Base-by-base conservation (phyloP, 1,140 invertebrate species). In the Heliconius nattereri region DNA sequence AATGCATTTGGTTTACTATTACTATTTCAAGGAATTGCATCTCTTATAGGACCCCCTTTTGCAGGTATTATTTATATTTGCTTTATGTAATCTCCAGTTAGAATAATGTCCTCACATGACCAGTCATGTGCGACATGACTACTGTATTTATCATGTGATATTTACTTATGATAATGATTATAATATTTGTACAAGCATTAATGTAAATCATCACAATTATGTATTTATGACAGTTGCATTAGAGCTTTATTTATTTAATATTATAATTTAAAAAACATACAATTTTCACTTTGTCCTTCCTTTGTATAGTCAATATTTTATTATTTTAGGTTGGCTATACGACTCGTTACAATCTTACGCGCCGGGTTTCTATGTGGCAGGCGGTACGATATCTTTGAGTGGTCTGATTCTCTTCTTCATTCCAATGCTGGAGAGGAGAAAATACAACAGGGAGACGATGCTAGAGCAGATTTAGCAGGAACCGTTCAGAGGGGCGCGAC, bases 1-100 rank as follows among this genome's bases (percentile, higher is more conserved):
- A 99, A 99, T 91, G 98, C 98, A 1, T 99, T 99, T 92, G 98
- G 98, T n/a, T 94, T 99, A 9, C 94, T 99, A 8, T 94, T 98
- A 78, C 95, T 99, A 13, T 99, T 98, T 94, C 98, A 99, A 95
- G 98, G 98, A 29, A 96, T 99, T 60, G 98, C 98, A 19, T 98
- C 98, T 19, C 95, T 98, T 7, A 95, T 98, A 75, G 98, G 98
- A 71, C 97, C 98, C 78, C 98, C 98, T 26, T 96, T 99, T 82
- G 97, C 97, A 91, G 98, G 98, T 98, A 96, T 94, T 70, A 71
- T 2, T 81, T 74, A 20, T 71, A 70, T 79, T 71, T 37, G 32
- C 37, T 29, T 71, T 9, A 52, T 7, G n/a, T 35, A 57, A 16
- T 71, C 26, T 7, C 9, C 16, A 7, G 0, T 29, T 73, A 9